phyloP scores from a whole-genome alignment of 2,113 vertebrate species.

The Dromas ardeola region DNA sequence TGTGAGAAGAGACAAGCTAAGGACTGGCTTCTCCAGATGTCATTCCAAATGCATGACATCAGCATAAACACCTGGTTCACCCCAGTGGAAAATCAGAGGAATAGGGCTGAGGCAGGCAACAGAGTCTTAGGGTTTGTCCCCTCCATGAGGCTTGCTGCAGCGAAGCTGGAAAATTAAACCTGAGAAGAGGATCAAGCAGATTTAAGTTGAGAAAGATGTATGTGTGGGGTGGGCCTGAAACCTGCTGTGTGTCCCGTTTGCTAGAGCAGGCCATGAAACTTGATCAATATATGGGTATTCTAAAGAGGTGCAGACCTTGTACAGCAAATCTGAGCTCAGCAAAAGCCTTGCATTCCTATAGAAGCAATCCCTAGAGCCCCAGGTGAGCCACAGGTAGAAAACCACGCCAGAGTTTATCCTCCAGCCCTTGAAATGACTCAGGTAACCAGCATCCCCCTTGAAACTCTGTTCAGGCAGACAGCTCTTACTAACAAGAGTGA shows the following conservation, averaged over 20 bases:
- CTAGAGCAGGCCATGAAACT: background rate
- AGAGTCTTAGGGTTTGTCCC: background rate
- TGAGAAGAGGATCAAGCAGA: background rate
- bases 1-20: background rate
- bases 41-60: slow-evolving; percentile 8
- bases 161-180: background rate
- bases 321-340: background rate
- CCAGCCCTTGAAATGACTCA: background rate
- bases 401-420: background rate
- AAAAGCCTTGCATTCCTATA: background rate
- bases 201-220: background rate
- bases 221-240: background rate
- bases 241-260: fast-evolving
- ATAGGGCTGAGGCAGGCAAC: background rate
- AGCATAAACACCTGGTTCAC: background rate
- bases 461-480: background rate
- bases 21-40: background rate
- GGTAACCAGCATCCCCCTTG: background rate
- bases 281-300: background rate
- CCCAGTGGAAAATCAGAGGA: background rate
- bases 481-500: background rate
- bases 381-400: background rate
- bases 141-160: background rate
- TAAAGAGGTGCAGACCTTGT: background rate
- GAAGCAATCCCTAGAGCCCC: background rate